Conservation (phyloP, 2,888 invertebrate genomes). For the Macropis europaea region DNA sequence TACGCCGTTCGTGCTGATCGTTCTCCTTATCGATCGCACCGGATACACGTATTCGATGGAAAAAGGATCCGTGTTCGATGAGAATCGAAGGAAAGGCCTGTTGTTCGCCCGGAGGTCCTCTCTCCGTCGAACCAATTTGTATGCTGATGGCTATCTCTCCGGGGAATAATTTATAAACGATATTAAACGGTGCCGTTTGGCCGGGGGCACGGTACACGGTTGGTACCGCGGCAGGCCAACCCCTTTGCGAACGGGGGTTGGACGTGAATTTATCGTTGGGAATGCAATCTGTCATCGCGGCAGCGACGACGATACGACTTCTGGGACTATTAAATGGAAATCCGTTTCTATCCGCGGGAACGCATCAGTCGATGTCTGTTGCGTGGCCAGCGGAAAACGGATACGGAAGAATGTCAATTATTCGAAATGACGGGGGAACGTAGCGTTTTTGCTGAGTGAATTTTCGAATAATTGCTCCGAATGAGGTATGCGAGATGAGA, state of each 20-base stretch:
- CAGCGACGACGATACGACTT: conserved; percentile 29
- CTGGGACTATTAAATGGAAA: conserved; percentile 48
- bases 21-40: background rate
- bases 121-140: conserved; percentile 70
- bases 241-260: conserved; percentile 3
- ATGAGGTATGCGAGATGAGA: too few relatives aligned
- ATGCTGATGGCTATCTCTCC: conserved; percentile 72
- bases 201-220: conserved; percentile 57
- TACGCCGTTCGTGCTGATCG: too few relatives aligned
- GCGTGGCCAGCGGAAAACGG: background rate
- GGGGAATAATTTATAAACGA: conserved; percentile 72
- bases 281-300: conserved; percentile 53
- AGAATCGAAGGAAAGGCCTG: conserved; percentile 50
- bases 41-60: conserved; percentile 18
- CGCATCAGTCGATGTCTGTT: conserved; percentile 33
- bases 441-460: too few relatives aligned
- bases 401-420: too few relatives aligned
- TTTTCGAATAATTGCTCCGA: too few relatives aligned
- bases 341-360: conserved; percentile 25
- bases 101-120: conserved; percentile 50
- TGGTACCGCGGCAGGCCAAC: conserved; percentile 53
- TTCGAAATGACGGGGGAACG: too few relatives aligned
- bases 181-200: conserved; percentile 69
- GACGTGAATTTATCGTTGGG: conserved; percentile 52
- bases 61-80: conserved; percentile 34